Conservation (phyloP, 2,113 vertebrate species). For the Ptilorrhoa leucosticta region DNA sequence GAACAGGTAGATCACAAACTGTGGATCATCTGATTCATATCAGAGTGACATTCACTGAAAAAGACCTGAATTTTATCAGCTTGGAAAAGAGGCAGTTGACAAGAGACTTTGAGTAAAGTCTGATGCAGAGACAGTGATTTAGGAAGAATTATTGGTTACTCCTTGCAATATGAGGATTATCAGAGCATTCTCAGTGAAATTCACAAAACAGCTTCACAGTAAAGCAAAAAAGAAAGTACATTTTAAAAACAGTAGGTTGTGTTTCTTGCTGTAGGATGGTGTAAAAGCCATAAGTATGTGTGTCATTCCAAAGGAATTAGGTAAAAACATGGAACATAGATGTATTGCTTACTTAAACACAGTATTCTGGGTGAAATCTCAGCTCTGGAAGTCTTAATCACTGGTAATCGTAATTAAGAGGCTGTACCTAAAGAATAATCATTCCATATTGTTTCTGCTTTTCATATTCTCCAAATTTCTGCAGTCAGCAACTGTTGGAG, state of each 20-base stretch:
- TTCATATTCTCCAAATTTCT: not conserved
- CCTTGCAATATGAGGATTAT: not conserved
- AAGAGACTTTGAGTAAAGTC: not conserved
- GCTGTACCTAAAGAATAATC: not conserved
- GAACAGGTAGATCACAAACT: not conserved
- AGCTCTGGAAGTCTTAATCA: not conserved
- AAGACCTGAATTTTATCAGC: not conserved
- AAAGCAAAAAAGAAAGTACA: not conserved
- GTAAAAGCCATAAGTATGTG: not conserved
- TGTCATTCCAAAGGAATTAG: not conserved
- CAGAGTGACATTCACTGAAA: not conserved
- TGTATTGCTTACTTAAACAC: not conserved
- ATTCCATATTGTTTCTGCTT: not conserved
- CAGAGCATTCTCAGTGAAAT: not conserved
- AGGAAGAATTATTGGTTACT: not conserved
- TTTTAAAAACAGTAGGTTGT: not conserved
- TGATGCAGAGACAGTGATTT: not conserved
- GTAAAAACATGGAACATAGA: not conserved
- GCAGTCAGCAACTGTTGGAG: not conserved
- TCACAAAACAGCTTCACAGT: not conserved
- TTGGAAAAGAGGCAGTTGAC: not conserved
- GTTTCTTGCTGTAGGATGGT: not conserved
- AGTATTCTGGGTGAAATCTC: not conserved
- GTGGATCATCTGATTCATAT: not conserved
- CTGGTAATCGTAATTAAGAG: not conserved